phyloP scores from a whole-genome alignment of 2,113 vertebrate species.

The Platysteira castanea region DNA sequence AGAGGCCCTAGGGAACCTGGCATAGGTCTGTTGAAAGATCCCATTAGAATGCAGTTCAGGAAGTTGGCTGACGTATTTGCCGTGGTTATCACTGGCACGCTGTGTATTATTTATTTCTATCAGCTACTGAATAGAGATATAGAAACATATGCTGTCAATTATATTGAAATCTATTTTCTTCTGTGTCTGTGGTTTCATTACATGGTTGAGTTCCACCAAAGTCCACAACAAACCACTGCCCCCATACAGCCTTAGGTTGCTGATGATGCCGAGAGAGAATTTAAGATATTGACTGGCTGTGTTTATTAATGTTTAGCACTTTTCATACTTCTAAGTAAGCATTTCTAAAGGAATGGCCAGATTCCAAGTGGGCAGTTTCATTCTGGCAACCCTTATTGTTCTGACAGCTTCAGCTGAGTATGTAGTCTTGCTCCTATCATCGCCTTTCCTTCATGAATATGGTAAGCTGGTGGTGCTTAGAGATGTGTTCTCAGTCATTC shows the following conservation, averaged over 20 bases:
- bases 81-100: neutral
- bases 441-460: conserved; percentile 43
- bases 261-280: neutral
- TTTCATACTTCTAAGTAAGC: conserved; percentile 14
- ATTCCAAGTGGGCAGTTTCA: conserved; percentile 43
- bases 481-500: neutral
- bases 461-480: neutral
- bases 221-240: neutral
- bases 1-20: neutral
- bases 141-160: conserved; percentile 54
- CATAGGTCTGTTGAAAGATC: neutral
- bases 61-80: conserved; percentile 35
- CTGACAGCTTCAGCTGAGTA: conserved; percentile 24
- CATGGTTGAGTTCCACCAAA: neutral
- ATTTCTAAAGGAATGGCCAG: conserved; percentile 20
- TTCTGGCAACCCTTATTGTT: conserved; percentile 46
- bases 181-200: neutral
- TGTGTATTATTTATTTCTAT: conserved; percentile 57
- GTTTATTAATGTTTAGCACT: conserved; percentile 32
- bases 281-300: neutral
- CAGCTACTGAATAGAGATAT: conserved; percentile 41
- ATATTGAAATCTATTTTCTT: conserved; percentile 32
- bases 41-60: conserved; percentile 51
- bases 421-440: conserved; percentile 13
- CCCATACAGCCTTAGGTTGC: neutral